A percentile compares a stretch with the other conserved stretches of the same genome.
Conservation (phyloP, 92 coral and sea anemone species). For the Epizoanthus ramosus region DNA sequence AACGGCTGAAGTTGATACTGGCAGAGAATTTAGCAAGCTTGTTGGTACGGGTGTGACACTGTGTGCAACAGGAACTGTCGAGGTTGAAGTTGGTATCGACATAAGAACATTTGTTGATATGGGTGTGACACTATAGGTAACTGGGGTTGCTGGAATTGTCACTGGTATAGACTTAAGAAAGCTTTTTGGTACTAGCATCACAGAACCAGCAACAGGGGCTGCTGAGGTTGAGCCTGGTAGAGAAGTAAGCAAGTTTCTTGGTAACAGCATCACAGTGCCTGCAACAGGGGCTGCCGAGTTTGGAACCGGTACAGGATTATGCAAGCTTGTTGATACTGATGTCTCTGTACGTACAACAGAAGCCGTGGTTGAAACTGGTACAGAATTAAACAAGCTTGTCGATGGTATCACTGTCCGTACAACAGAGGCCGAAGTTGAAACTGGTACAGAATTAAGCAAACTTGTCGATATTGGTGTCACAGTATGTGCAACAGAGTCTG, state of each 20-base stretch:
- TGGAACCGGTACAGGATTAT: background rate
- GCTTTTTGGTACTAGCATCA: background rate
- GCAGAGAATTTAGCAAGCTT: background rate
- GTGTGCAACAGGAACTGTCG: background rate
- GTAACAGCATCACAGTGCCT: background rate
- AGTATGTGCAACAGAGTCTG: background rate
- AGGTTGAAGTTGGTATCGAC: background rate
- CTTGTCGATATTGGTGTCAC: background rate
- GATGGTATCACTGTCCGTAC: no score
- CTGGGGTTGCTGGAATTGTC: background rate
- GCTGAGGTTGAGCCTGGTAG: background rate
- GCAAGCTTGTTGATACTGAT: background rate
- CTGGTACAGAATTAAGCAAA: background rate
- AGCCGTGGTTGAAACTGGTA: no score
- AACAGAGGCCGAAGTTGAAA: background rate
- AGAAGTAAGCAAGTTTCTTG: background rate
- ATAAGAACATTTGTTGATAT: background rate
- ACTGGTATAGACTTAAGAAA: background rate
- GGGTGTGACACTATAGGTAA: background rate
- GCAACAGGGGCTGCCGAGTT: background rate
- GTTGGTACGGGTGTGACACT: background rate
- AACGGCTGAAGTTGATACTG: background rate
- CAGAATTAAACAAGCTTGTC: no score
- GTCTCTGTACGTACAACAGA: background rate
- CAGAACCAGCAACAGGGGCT: background rate